Evolutionary conservation across 1,140 invertebrate genomes (phyloP).

Genomic region (Papilio machaon): DNA sequence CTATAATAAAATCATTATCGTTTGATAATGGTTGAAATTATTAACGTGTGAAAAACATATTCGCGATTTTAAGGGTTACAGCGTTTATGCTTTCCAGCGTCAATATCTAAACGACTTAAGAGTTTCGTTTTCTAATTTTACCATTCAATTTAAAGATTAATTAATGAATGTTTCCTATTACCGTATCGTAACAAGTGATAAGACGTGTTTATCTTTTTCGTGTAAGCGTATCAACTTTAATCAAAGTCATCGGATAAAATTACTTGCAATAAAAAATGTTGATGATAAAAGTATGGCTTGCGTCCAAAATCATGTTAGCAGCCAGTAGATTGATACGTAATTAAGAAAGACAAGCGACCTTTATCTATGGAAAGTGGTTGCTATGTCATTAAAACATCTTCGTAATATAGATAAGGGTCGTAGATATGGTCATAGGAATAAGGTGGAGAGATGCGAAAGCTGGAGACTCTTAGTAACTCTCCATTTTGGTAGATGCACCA

Average conservation of each 20-base stretch:
- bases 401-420: background rate
- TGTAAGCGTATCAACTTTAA: slow-evolving; percentile 11
- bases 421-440: background rate
- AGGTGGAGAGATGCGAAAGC: background rate
- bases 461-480: background rate
- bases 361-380: slow-evolving; percentile 16
- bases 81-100: no score
- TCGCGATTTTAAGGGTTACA: no score
- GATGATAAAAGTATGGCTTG: slow-evolving; percentile 12
- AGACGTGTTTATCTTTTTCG: background rate
- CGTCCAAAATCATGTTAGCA: slow-evolving; percentile 13
- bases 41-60: no score
- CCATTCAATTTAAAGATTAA: slow-evolving; percentile 2
- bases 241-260: slow-evolving; percentile 23
- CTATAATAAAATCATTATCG: no score
- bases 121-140: background rate
- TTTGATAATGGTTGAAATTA: no score
- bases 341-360: background rate
- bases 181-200: slow-evolving; percentile 16
- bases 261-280: slow-evolving; percentile 15
- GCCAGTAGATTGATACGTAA: slow-evolving; percentile 15
- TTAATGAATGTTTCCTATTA: slow-evolving; percentile 11
- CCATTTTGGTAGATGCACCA: no score
- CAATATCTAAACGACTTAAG: no score
- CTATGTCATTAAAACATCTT: background rate